phyloP scores from a whole-genome alignment of 35 echinoderm and acorn worm species.

The Amphiura filiformis region DNA sequence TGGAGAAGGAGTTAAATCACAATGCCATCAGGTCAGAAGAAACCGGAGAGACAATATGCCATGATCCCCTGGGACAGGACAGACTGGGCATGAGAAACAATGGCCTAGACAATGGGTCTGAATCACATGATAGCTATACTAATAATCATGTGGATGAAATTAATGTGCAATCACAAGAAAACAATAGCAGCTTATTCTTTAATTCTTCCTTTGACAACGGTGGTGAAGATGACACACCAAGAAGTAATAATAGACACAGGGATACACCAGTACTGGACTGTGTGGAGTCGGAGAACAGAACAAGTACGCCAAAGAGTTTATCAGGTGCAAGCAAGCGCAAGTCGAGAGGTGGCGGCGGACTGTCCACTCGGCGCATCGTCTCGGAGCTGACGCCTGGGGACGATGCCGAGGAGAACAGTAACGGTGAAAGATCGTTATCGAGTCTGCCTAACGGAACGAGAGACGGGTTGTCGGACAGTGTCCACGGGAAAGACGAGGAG shows the following conservation, averaged over 20 bases:
- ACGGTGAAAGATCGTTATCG: background rate
- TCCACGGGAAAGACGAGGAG: background rate
- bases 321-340: slow-evolving; percentile 62
- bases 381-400: background rate
- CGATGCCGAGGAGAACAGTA: background rate
- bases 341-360: slow-evolving; percentile 3
- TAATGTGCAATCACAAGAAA: background rate
- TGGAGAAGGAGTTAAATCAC: background rate
- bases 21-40: background rate
- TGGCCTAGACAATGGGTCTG: background rate
- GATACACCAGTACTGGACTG: background rate
- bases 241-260: background rate
- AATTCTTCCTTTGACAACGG: background rate
- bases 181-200: background rate
- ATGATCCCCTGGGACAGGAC: background rate
- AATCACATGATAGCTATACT: background rate
- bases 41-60: background rate
- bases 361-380: background rate
- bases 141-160: background rate
- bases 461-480: background rate
- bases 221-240: background rate
- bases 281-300: slow-evolving; percentile 21
- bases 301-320: slow-evolving; percentile 43
- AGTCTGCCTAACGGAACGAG: background rate
- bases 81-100: background rate